phyloP scores from a whole-genome alignment of 2,113 vertebrate genomes.

The Hepsetus odoe region DNA sequence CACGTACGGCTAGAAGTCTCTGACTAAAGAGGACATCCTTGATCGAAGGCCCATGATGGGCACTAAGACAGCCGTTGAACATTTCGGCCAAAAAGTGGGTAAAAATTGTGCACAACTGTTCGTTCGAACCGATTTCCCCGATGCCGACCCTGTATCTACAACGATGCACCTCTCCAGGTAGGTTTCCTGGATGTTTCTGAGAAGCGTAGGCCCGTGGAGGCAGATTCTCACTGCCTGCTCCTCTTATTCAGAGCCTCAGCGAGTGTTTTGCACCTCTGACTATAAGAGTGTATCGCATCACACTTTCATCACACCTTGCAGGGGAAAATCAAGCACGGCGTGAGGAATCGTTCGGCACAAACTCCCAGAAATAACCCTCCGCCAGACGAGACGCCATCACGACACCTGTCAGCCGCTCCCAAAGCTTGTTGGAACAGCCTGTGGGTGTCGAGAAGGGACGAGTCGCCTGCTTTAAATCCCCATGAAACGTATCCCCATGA shows the following conservation, averaged over 20 bases:
- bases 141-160: too few species aligned
- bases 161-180: background rate
- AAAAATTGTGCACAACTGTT: too few species aligned
- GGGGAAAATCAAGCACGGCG: slow-evolving; percentile 39
- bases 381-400: slow-evolving; percentile 13
- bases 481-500: slow-evolving; percentile 30
- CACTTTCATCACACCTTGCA: slow-evolving; percentile 48
- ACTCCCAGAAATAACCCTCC: slow-evolving; percentile 21
- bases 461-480: background rate
- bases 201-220: background rate
- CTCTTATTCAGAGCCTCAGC: slow-evolving; percentile 6
- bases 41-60: background rate
- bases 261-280: slow-evolving; percentile 40
- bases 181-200: background rate
- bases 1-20: background rate
- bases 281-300: slow-evolving; percentile 19
- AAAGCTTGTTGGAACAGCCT: background rate
- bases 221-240: background rate
- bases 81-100: too few species aligned
- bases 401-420: slow-evolving; percentile 18
- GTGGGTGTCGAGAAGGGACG: background rate
- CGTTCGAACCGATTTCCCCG: too few species aligned
- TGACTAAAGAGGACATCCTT: background rate
- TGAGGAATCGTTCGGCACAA: background rate
- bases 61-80: background rate